Conservation (phyloP, 1,140 invertebrate genomes). For the Micrasema longulum region DNA sequence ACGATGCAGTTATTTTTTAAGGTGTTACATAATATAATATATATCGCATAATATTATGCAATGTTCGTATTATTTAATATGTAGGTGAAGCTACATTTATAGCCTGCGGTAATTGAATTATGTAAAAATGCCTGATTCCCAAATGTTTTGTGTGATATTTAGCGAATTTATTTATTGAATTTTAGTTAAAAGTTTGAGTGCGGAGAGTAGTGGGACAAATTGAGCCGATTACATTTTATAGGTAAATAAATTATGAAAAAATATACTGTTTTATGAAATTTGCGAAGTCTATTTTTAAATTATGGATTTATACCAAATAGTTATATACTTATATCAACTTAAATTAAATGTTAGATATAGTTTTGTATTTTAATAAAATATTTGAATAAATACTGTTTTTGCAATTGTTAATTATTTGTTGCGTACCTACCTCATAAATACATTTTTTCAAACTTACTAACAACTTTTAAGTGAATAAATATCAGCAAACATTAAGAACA, state of each 20-base stretch:
- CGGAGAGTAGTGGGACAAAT: conserved; percentile 7
- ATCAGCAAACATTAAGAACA: too few relatives aligned
- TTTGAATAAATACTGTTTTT: too few relatives aligned
- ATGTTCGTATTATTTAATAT: too few relatives aligned
- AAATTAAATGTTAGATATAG: conserved; percentile 4
- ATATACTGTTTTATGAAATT: conserved; percentile 10
- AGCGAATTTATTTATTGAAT: conserved; percentile 33
- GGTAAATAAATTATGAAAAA: conserved; percentile 16
- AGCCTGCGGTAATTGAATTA: too few relatives aligned
- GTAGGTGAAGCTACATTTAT: too few relatives aligned
- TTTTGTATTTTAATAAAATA: conserved; percentile 37
- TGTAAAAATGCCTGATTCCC: conserved; percentile 19
- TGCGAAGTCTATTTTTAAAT: conserved; percentile 15
- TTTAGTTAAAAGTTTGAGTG: conserved; percentile 4
- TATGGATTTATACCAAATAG: conserved; percentile 23
- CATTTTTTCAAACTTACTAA: too few relatives aligned
- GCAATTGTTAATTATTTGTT: too few relatives aligned
- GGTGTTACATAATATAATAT: not conserved
- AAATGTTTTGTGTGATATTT: conserved; percentile 33
- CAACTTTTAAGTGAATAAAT: too few relatives aligned
- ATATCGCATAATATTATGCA: conserved; percentile 2
- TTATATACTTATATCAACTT: conserved; percentile 8
- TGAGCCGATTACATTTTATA: conserved; percentile 5
- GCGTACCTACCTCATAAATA: too few relatives aligned
- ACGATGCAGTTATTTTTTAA: too few relatives aligned